Evolutionary conservation across 2,888 invertebrate species (phyloP), one percentile per base, ranked within the genome.

Genomic region (Drosophila putrida): DNA sequence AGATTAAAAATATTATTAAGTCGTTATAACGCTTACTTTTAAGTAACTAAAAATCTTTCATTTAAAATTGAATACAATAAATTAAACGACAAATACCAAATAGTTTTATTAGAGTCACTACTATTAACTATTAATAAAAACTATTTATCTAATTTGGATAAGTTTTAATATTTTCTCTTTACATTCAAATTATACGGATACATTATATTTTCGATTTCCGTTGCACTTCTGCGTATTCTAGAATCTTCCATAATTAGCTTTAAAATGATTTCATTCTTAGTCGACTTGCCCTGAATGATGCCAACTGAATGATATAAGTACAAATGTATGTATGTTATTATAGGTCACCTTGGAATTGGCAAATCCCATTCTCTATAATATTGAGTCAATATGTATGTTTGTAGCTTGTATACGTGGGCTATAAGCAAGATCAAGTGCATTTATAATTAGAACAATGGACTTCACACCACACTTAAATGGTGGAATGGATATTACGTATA

Each of bases 361-460:
- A 58, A 66, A 57, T 63, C 36, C 20, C 54, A 73, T 13, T n/a
- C 39, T 31, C 47, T 20, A 31, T 8, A 20, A 2, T 20, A 20
- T 20, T 3, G 20, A 20, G 20, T 20, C 1, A 0, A 6, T 8
- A 28, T 28, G 9, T 49, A 38, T 44, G 28, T 9, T n/a, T 35
- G 46, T 41, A 13, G 10, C 4, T 46, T 15, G 31, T 25, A 28
- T 57, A 46, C 46, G 50, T 50, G 39, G 31, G 31, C 43, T 20
- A 15, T 2, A 27, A 5, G 43, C 64, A 76, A 80, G 80, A 77
- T 80, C 78, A 78, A 80, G 80, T 76, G 59, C 47, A 72, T 44
- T 63, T 78, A 75, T 67, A 54, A 54, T 59, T 79, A 61, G 66
- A 50, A 60, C 60, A 58, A 61, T 68, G 58, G 49, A 67, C 49